Conservation (phyloP, 2,797 vertebrate species). For the Dermochelys coriacea region DNA sequence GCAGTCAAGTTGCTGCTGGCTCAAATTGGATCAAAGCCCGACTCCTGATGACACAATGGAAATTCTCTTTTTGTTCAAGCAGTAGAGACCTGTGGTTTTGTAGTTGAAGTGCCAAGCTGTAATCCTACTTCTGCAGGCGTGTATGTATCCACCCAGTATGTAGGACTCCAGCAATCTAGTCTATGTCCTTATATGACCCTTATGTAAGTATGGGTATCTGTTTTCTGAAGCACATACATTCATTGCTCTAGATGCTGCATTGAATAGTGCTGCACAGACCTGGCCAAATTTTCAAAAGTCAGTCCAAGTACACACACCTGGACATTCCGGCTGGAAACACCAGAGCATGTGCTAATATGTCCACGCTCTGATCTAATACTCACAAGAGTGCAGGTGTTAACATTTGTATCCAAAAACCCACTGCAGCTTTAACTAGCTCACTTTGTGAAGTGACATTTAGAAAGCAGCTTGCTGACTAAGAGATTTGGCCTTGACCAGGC, state of each 20-base stretch:
- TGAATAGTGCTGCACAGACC: not conserved
- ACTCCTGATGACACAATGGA: not conserved
- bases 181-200: not conserved
- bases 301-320: not conserved
- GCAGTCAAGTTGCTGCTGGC: rapidly evolving
- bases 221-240: not conserved
- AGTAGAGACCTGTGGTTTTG: rapidly evolving
- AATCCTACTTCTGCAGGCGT: not conserved
- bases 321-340: not conserved
- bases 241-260: not conserved
- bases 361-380: not conserved
- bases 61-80: slow-evolving; percentile 11
- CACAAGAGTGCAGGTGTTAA: not conserved
- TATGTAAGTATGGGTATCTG: not conserved
- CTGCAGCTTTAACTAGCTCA: not conserved
- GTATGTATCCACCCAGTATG: not conserved
- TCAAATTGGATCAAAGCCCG: not conserved
- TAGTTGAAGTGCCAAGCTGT: not conserved
- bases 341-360: not conserved
- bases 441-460: not conserved
- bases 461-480: not conserved
- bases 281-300: not conserved
- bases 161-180: not conserved
- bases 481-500: not conserved
- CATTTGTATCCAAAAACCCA: not conserved